Percentiles rank a stretch among this genome's conserved stretches.
Conservation (phyloP, 2,113 vertebrate species). For the Ellobius talpinus region DNA sequence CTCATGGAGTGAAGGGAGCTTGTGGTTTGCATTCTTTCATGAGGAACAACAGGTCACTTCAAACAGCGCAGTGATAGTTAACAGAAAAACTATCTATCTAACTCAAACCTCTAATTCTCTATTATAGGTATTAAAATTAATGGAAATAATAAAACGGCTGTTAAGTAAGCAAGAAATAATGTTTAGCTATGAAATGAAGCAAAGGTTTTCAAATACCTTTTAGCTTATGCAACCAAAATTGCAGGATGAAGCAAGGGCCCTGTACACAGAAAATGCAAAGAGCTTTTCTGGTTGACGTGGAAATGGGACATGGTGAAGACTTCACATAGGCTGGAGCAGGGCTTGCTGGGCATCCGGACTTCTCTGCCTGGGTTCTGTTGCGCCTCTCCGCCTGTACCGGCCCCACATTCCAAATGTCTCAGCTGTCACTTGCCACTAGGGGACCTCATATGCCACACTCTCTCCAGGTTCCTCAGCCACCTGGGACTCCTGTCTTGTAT, state of each 20-base stretch:
- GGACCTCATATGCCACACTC: rapidly evolving
- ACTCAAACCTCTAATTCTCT: background rate
- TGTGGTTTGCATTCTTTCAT: rapidly evolving
- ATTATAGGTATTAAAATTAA: background rate
- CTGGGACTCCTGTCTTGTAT: rapidly evolving
- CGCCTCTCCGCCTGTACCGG: too few relatives aligned
- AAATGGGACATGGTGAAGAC: rapidly evolving
- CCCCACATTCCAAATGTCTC: background rate
- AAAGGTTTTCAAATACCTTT: slow-evolving; percentile 39
- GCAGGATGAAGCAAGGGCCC: background rate
- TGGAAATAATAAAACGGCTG: slow-evolving; percentile 24
- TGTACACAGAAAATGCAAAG: background rate
- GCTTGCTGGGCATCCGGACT: too few relatives aligned
- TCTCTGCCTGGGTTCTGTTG: too few relatives aligned
- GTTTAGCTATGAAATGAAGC: slow-evolving; percentile 43
- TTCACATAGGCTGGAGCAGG: rapidly evolving
- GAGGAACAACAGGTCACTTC: background rate
- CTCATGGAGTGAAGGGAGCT: background rate
- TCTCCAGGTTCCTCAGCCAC: rapidly evolving
- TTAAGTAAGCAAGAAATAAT: background rate
- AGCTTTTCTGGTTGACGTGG: background rate
- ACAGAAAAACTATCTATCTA: background rate
- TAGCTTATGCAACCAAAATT: background rate
- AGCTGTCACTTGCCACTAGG: rapidly evolving
- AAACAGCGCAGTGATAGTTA: background rate